Evolutionary conservation across 2,888 invertebrate species (phyloP).

Genomic region (Cosmia pyralina): DNA sequence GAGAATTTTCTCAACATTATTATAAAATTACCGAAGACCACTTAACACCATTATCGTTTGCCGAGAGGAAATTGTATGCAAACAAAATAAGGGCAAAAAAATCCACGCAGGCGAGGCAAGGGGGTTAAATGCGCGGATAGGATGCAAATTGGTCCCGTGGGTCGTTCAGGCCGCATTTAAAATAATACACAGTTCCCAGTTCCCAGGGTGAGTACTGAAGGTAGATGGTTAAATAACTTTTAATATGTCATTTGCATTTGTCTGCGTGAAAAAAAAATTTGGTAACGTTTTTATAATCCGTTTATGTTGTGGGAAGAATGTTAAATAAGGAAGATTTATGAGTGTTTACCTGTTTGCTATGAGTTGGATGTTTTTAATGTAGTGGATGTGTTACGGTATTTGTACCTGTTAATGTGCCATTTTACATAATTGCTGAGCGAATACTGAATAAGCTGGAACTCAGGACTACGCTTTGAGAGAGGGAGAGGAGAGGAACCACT

Average conservation of each 20-base stretch:
- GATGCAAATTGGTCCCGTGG: constrained; percentile 66
- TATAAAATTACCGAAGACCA: constrained; percentile 55
- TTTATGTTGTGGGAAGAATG: constrained; percentile 43
- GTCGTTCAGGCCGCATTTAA: constrained; percentile 64
- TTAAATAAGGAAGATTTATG: constrained; percentile 31
- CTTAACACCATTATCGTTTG: constrained; percentile 60
- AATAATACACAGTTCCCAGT: constrained; percentile 62
- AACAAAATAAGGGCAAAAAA: constrained; percentile 59
- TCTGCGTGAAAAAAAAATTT: constrained; percentile 43
- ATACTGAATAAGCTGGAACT: constrained; percentile 3
- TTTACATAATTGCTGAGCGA: constrained; percentile 8
- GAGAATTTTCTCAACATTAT: constrained; percentile 39
- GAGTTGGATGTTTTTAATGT: constrained; percentile 26
- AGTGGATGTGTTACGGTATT: constrained; percentile 22
- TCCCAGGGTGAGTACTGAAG: constrained; percentile 35
- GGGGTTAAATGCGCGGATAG: constrained; percentile 61
- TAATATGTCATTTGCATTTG: constrained; percentile 56
- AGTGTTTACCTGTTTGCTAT: constrained; percentile 29
- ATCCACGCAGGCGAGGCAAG: constrained; percentile 51
- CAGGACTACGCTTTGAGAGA: background rate
- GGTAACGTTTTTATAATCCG: constrained; percentile 41
- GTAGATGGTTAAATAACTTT: constrained; percentile 49
- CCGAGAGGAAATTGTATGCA: constrained; percentile 58
- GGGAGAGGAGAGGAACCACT: background rate
- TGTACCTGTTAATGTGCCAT: constrained; percentile 4